Base-by-base conservation (phyloP, 2,113 vertebrate genomes). In the Scomber scombrus region DNA sequence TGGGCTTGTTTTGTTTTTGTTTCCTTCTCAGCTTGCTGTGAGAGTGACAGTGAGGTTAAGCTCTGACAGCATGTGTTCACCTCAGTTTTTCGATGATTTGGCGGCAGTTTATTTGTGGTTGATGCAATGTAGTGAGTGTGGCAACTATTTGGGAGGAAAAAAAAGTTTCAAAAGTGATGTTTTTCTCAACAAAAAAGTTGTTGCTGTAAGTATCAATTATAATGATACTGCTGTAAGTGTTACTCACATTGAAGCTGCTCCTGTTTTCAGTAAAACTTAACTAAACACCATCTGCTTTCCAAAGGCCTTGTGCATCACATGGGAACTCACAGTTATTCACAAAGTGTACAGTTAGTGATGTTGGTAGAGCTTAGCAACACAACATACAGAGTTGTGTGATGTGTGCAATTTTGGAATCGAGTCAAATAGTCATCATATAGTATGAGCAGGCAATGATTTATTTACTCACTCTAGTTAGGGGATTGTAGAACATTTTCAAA, bases 201-300 rank as follows among this genome's bases (percentile, higher is more conserved):
- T 61, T 74, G 19, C 52, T 87, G 52, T 60, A 68, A 51, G 61
- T 56, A 63, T 65, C 26, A 55, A 19, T 78, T 78, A 52, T 54
- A 71, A 82, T 71, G 71, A 75, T 43, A n/a, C 16, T 18, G 54
- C 31, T 66, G 34, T 62, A 80, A 72, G 51, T 83, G 56, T 60
- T 80, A 67, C 62, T 78, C 47, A 23, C 60, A 66, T 54, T 77
- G 51, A 71, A 64, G 67, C 60, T 40, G 19, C 60, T 72, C 40
- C 49, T 61, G 54, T 71, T 77, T 58, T n/a, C 47, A 66, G n/a
- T 72, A 65, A 76, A 82, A 71, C 72, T 64, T 71, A 45, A 46
- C 21, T 19, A 19, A 80, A 74, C 71, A 50, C 71, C 66, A 75
- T 66, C 54, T 80, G 82, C 52, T 76, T 61, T 80, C 60, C 66